Conservation (phyloP, 2,797 vertebrate species). For the Bucorvus abyssinicus region DNA sequence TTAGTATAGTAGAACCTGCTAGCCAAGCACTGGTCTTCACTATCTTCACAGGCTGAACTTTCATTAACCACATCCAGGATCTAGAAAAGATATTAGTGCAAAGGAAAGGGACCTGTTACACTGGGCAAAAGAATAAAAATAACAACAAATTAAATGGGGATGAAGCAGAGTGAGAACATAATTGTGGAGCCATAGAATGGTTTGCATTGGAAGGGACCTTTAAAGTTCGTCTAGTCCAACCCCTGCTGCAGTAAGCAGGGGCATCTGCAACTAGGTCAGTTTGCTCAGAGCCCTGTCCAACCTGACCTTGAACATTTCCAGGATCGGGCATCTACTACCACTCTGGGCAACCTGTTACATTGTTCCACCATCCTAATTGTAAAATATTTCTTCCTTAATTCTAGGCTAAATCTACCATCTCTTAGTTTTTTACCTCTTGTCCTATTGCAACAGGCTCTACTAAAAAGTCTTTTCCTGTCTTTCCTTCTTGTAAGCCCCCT, state of each 20-base stretch:
- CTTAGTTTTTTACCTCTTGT: too few species aligned
- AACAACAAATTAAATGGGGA: background rate
- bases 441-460: background rate
- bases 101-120: background rate
- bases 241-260: background rate
- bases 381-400: background rate
- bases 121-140: background rate
- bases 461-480: background rate
- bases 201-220: background rate
- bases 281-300: background rate
- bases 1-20: background rate
- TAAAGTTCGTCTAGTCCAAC: background rate
- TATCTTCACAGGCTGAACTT: background rate
- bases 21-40: background rate
- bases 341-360: background rate
- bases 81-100: background rate
- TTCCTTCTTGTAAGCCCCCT: background rate
- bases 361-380: background rate
- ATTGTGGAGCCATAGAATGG: background rate
- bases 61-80: rapidly evolving
- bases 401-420: background rate
- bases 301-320: background rate
- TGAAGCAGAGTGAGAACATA: background rate
- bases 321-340: background rate
- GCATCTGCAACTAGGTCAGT: background rate